Base-by-base conservation (phyloP, 2,888 invertebrate species). In the Xestia c-nigrum region DNA sequence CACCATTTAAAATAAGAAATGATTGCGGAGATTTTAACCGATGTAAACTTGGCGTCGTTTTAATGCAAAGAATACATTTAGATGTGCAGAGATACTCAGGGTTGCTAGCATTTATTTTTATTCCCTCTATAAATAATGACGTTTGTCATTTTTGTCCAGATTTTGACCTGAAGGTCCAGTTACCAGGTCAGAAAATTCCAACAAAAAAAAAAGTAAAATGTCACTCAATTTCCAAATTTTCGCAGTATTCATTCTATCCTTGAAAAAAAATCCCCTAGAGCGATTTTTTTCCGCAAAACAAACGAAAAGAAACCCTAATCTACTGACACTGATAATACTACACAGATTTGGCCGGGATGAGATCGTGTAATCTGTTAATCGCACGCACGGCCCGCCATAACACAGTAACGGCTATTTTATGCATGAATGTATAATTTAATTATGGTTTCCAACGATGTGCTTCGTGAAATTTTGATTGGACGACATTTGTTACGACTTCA, bases 381-480 rank as follows among this genome's bases (percentile, higher is more conserved):
- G 86, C 80, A 82, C 84, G 68, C 74, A 85, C 84, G 87, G 78
- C 80, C 83, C 85, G 72, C 72, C 88, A 82, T 83, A 87, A 84
- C 79, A 88, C 80, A 47, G 84, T 89, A 91, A 92, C 88, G 88
- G 89, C 89, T 88, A 91, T 92, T 93, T 94, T 93, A 94, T 94
- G 92, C 92, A 92, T 92, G 93, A 92, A 92, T 91, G 86, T 91
- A 89, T 93, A 92, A 93, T 94, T 94, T 93, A 93, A 94, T 94
- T 94, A 94, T 87, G 87, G 85, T 87, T 86, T 84, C 86, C 87
- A 84, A 88, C 90, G 84, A 83, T 85, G 87, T 81, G 78, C 75
- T 85, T 88, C 84, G 88, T 88, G 89, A 86, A 80, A 83, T 83
- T 89, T 85, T 91, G 90, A 91, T 90, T 90, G 88, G 90, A 71